Evolutionary conservation across 92 coral and sea anemone genomes (phyloP).

Genomic region (Galaxea fascicularis): DNA sequence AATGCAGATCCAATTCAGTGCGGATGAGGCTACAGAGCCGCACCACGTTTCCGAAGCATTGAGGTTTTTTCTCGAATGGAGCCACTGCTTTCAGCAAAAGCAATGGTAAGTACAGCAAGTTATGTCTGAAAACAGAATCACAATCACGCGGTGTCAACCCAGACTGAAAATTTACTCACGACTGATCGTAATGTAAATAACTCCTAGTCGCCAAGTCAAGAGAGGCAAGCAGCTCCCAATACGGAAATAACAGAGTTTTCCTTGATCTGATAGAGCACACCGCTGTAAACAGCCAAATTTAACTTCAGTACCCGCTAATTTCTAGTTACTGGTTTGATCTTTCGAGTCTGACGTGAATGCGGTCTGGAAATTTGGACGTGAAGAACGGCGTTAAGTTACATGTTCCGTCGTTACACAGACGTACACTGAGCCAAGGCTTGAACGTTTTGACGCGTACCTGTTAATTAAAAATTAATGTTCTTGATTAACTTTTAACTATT

Average conservation of each 20-base stretch:
- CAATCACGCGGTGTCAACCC: background rate
- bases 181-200: background rate
- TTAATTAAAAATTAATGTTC: too few species aligned
- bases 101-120: background rate
- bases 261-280: background rate
- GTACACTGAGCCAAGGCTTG: background rate
- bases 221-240: background rate
- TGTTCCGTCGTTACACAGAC: background rate
- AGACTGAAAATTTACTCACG: background rate
- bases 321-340: background rate
- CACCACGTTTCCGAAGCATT: background rate
- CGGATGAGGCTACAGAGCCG: too few species aligned
- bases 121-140: background rate
- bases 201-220: background rate
- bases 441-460: background rate
- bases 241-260: conserved; percentile 2
- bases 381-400: background rate
- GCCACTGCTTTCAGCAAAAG: background rate
- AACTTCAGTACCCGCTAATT: background rate
- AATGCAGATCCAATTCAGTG: too few species aligned
- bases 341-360: background rate
- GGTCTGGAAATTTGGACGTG: background rate
- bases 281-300: background rate
- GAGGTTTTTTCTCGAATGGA: background rate
- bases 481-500: too few species aligned